Evolutionary conservation across 2,797 vertebrate genomes (phyloP).

Genomic region (Silurus lanzhouensis): DNA sequence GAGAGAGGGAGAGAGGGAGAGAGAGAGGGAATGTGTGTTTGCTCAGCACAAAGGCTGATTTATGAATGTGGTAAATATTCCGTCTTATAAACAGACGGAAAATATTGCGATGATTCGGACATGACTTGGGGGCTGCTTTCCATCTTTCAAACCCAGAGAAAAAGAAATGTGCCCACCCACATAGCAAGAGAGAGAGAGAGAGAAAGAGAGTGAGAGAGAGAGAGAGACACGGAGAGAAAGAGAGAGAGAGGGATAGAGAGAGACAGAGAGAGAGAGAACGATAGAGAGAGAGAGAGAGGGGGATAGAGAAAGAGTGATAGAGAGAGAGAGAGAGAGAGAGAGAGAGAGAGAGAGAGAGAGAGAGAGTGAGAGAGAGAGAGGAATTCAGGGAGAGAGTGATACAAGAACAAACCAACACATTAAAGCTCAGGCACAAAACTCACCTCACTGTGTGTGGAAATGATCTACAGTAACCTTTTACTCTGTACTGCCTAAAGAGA

Average conservation of each 20-base stretch:
- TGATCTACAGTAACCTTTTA: constrained; percentile 65
- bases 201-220: not conserved
- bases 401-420: not conserved
- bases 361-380: accelerated
- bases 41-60: not conserved
- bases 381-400: not conserved
- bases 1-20: too few species aligned
- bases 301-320: too few species aligned
- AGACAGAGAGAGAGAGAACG: not conserved
- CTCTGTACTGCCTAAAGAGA: constrained; percentile 72
- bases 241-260: not conserved
- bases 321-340: not conserved
- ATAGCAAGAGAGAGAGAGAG: not conserved
- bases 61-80: constrained; percentile 3
- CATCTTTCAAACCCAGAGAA: constrained; percentile 30
- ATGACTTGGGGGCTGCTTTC: constrained; percentile 5
- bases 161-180: constrained; percentile 10
- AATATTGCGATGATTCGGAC: constrained; percentile 19
- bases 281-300: not conserved
- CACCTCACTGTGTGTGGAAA: constrained; percentile 68
- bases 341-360: not conserved
- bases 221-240: not conserved
- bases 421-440: not conserved
- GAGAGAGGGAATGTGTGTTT: not conserved
- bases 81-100: not conserved